Evolutionary conservation across 1,140 invertebrate genomes (phyloP).

Genomic region (Drosophila kohkoa): DNA sequence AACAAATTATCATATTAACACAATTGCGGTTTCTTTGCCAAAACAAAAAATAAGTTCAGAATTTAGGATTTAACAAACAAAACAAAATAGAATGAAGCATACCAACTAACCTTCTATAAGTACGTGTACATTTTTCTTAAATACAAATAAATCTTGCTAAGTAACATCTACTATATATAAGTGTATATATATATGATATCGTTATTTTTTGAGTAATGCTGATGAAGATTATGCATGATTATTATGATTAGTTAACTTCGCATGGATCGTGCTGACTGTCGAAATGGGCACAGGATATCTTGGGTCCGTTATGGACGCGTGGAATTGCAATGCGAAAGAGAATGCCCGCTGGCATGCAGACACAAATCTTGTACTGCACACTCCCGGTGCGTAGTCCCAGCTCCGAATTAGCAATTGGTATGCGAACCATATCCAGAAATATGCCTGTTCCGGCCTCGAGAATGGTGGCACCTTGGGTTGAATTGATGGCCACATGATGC

Average conservation of each 20-base stretch:
- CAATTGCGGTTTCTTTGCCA: conserved; percentile 27
- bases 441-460: conserved; percentile 90
- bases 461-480: conserved; percentile 91
- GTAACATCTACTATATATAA: conserved; percentile 67
- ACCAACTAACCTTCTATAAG: conserved; percentile 41
- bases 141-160: conserved; percentile 59
- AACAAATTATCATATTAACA: conserved; percentile 29
- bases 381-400: conserved; percentile 84
- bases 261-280: conserved; percentile 90
- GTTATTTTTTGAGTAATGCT: conserved; percentile 14
- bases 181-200: conserved; percentile 56
- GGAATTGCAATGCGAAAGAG: conserved; percentile 91
- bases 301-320: conserved; percentile 85
- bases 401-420: conserved; percentile 88
- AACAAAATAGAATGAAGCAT: conserved; percentile 14
- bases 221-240: neutral
- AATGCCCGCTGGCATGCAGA: conserved; percentile 94
- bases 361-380: conserved; percentile 92
- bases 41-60: conserved; percentile 27
- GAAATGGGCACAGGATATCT: conserved; percentile 88
- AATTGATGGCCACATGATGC: conserved; percentile 91
- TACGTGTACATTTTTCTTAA: conserved; percentile 73
- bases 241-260: conserved; percentile 54
- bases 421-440: conserved; percentile 89
- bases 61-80: conserved; percentile 31